Evolutionary conservation across 23 tunicate genomes (phyloP), one percentile per base, ranked within the genome.

Genomic region (Botrylloides violaceus): DNA sequence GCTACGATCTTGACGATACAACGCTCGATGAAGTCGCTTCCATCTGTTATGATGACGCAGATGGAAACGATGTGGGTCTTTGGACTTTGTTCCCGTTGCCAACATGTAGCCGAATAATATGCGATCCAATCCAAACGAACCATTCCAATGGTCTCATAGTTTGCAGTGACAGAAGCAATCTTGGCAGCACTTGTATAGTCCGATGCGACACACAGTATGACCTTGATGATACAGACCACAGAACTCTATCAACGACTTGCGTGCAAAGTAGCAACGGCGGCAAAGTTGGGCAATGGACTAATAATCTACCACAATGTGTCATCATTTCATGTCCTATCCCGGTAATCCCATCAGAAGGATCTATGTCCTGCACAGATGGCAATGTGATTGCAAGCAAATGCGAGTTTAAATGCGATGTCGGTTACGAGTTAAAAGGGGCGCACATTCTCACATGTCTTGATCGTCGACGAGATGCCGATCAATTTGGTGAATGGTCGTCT

Each of bases 1-100:
- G 70, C 3, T 28, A 29, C 29, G 70, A 63, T 28, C 70, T 63
- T 4, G 70, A 63, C 3, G 70, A 63, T 63, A 63, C 70, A 23
- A 34, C 18, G 34, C 70, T 63, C 3, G 12, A 28, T 7, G 33
- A 29, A 29, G 70, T 63, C n/a, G 20, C 35, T 29, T 63, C 70
- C 4, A 63, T 34, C 3, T 63, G 70, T 9, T 31, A 29, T 19
- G 70, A 31, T 15, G 70, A 63, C 9, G 35, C 9, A 3, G 70
- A 63, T 63, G 70, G 70, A 9, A 34, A 63, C 35, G 9, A 9
- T 12, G 19, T 63, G 4, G 70, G 70, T 3, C 20, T 63, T 29
- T 63, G 70, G 70, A 31, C 34, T 29, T 34, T 63, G 70, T 27
- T 21, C 3, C 70, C 70, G 36, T 33, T 33, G 20, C 70, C 35